These are phyloP conservation scores for Mycetomoellerius zeteki DNA, from an alignment of 1,140 invertebrate species.

Conservation along the genomic window DNA sequence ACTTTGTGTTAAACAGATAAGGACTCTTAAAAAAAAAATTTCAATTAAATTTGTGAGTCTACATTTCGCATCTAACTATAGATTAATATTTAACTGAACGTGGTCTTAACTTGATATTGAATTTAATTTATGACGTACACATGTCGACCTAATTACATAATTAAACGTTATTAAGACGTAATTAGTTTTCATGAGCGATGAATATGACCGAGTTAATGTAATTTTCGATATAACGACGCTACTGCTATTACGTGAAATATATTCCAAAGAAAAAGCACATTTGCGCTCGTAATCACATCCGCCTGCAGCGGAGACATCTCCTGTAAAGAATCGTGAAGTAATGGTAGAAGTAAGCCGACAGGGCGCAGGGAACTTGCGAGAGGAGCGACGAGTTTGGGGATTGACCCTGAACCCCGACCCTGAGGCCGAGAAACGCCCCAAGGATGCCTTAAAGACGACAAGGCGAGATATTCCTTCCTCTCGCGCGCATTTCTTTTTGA, in stretches of 20 bases:
- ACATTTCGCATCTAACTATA: background rate
- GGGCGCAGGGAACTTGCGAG: constrained; percentile 52
- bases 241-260: background rate
- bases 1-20: background rate
- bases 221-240: background rate
- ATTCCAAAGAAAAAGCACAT: background rate
- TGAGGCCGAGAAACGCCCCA: constrained; percentile 66
- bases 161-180: background rate
- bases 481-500: constrained; percentile 60
- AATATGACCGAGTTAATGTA: background rate
- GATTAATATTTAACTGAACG: background rate
- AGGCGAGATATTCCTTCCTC: constrained; percentile 68
- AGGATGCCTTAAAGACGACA: constrained; percentile 83
- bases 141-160: background rate
- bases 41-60: background rate
- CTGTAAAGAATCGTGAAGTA: constrained; percentile 45
- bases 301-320: constrained; percentile 35
- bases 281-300: constrained; percentile 27
- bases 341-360: constrained; percentile 61
- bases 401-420: constrained; percentile 81
- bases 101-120: background rate
- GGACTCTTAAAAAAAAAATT: background rate
- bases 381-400: constrained; percentile 71
- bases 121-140: background rate
- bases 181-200: background rate